These are phyloP conservation scores for Cichladusa arquata DNA, from an alignment of 2,113 vertebrate genomes.

Conservation along the genomic window DNA sequence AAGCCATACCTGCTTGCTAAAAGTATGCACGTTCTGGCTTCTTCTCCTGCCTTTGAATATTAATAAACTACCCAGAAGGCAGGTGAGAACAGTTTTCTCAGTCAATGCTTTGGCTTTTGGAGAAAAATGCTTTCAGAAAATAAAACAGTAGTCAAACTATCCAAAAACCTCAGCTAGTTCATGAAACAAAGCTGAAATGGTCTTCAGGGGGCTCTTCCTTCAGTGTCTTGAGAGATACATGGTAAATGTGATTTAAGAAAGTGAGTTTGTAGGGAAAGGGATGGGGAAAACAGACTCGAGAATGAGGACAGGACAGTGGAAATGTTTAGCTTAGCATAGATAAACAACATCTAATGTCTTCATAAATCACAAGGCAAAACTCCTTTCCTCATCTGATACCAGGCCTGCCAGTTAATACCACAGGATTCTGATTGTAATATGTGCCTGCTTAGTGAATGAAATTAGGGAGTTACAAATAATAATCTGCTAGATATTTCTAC, in stretches of 20 bases:
- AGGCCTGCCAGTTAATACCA: background rate
- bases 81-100: background rate
- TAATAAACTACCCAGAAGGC: constrained; percentile 21
- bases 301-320: background rate
- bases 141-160: background rate
- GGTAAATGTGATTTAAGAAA: background rate
- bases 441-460: background rate
- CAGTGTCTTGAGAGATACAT: background rate
- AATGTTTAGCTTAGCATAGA: background rate
- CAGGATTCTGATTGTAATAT: background rate
- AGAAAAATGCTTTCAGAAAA: background rate
- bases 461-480: background rate
- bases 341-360: background rate
- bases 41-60: constrained; percentile 3
- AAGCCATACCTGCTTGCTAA: constrained; percentile 9
- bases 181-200: background rate
- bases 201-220: background rate
- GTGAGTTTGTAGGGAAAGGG: background rate
- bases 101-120: background rate
- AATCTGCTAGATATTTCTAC: background rate
- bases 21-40: background rate
- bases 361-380: background rate
- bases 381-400: background rate
- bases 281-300: background rate
- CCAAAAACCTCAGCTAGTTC: background rate